Conservation (phyloP, 2,888 invertebrate species). For the Lomographa bimaculata region DNA sequence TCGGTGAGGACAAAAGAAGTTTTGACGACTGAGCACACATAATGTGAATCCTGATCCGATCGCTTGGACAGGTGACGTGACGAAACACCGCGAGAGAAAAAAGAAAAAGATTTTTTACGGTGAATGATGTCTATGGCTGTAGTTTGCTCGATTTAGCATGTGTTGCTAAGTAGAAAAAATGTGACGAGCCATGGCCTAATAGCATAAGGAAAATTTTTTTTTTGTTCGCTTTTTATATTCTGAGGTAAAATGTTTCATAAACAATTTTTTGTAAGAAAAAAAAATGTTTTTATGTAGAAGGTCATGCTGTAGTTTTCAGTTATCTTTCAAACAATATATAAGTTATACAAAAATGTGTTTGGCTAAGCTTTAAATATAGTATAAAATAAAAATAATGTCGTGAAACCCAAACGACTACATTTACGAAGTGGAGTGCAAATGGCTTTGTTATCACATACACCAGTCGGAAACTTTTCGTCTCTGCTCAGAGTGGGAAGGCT, state of each 20-base stretch:
- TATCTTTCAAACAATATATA: no score
- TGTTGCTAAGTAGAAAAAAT: no score
- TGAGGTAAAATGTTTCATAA: no score
- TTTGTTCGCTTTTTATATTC: no score
- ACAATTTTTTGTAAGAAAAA: no score
- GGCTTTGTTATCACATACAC: slow-evolving; percentile 55
- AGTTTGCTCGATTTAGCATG: background rate
- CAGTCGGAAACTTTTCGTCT: slow-evolving; percentile 71
- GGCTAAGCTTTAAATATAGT: no score
- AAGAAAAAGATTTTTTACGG: slow-evolving; percentile 22
- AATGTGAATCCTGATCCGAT: slow-evolving; percentile 63
- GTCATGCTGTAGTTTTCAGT: no score
- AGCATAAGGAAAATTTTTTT: no score
- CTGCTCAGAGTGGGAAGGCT: slow-evolving; percentile 54
- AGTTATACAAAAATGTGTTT: no score
- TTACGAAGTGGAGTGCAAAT: slow-evolving; percentile 38
- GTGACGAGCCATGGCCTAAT: no score
- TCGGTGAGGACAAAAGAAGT: slow-evolving; percentile 69
- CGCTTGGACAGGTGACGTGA: slow-evolving; percentile 71
- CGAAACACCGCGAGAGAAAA: slow-evolving; percentile 47
- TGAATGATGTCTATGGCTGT: slow-evolving; percentile 8
- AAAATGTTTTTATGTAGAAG: no score
- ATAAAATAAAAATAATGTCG: no score
- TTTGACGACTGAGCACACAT: slow-evolving; percentile 76
- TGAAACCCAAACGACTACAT: slow-evolving; percentile 16